Evolutionary conservation across 2,888 invertebrate genomes (phyloP).

Genomic region (Dendrolimus houi): DNA sequence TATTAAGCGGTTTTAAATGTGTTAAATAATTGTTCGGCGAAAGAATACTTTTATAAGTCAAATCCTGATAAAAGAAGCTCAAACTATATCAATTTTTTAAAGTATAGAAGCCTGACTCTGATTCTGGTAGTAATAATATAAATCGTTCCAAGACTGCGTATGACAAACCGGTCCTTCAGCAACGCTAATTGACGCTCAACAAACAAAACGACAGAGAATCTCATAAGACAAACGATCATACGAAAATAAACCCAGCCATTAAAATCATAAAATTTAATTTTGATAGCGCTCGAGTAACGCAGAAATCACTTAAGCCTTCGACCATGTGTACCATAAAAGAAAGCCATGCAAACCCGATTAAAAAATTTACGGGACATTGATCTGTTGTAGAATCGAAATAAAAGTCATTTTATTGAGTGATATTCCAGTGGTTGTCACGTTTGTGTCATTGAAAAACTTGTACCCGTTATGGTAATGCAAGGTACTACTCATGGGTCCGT

Average conservation of each 20-base stretch:
- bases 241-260: not conserved
- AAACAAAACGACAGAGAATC: not conserved
- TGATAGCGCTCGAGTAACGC: not conserved
- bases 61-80: not conserved
- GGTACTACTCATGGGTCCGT: constrained; percentile 30
- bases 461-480: constrained; percentile 44
- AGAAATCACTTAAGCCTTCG: not conserved
- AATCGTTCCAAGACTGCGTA: not conserved
- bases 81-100: not conserved
- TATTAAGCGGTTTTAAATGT: too few relatives aligned
- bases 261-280: not conserved
- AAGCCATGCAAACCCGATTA: constrained; percentile 26
- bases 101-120: not conserved
- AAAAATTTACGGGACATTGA: constrained; percentile 55
- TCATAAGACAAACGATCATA: not conserved
- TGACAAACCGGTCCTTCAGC: not conserved
- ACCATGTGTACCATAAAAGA: not conserved
- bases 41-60: not conserved
- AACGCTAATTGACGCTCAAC: not conserved
- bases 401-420: constrained; percentile 69
- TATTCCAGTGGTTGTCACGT: constrained; percentile 57
- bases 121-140: not conserved
- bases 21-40: too few relatives aligned
- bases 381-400: constrained; percentile 59
- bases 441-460: constrained; percentile 51